Conservation (phyloP, 2,113 vertebrate genomes). For the Columbina picui region DNA sequence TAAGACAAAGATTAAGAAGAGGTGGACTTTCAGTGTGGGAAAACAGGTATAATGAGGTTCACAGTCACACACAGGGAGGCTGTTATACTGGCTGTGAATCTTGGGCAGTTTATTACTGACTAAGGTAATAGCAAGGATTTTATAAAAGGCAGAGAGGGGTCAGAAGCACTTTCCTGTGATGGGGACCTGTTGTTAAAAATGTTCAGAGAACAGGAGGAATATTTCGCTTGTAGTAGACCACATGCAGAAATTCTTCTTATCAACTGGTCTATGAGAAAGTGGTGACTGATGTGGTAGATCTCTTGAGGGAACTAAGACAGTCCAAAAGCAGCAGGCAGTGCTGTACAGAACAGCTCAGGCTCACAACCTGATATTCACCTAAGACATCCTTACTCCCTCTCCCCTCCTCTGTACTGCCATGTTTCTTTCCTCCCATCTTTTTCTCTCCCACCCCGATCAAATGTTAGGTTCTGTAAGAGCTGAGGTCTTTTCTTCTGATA, state of each 20-base stretch:
- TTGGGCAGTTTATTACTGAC: neutral
- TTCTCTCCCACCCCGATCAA: neutral
- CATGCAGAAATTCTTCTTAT: neutral
- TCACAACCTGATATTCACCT: neutral
- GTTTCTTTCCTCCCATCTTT: neutral
- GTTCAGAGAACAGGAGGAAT: neutral
- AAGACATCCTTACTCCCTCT: neutral
- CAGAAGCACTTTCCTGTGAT: neutral
- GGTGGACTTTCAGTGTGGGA: neutral
- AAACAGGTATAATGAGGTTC: slow-evolving; percentile 6
- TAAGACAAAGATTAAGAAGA: slow-evolving; percentile 21
- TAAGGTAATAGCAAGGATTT: neutral
- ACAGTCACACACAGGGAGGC: neutral
- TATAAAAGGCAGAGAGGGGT: neutral
- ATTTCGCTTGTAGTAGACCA: neutral
- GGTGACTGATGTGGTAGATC: neutral
- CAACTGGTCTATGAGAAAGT: neutral
- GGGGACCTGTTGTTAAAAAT: neutral
- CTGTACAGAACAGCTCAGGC: neutral
- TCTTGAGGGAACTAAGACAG: neutral
- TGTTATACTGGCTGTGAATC: neutral
- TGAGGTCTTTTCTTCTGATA: neutral
- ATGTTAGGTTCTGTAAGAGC: neutral
- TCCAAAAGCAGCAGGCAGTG: neutral
- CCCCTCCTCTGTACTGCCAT: neutral